phyloP scores from a whole-genome alignment of 2,888 invertebrate species.

The Shargacucullia verbasci region DNA sequence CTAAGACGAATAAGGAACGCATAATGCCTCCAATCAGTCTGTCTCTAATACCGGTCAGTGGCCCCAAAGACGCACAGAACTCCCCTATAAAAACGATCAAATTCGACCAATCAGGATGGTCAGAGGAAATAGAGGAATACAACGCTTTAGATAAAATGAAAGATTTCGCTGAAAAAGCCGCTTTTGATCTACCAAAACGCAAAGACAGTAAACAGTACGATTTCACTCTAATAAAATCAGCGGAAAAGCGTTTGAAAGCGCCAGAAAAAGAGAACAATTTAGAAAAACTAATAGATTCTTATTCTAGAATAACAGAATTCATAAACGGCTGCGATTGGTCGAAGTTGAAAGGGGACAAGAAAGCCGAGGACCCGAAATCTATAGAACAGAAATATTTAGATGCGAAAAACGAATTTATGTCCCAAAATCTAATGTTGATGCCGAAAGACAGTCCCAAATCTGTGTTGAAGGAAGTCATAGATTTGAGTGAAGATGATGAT shows the following conservation, averaged over 20 bases:
- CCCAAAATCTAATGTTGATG: constrained; percentile 81
- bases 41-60: constrained; percentile 82
- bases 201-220: constrained; percentile 65
- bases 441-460: constrained; percentile 78
- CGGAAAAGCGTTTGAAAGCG: constrained; percentile 67
- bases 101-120: constrained; percentile 75
- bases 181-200: constrained; percentile 82
- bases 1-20: constrained; percentile 74
- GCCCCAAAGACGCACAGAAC: constrained; percentile 72
- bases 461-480: constrained; percentile 79
- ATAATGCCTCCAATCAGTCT: constrained; percentile 85
- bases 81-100: constrained; percentile 77
- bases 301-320: constrained; percentile 85
- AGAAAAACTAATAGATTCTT: constrained; percentile 81
- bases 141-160: constrained; percentile 87
- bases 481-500: constrained; percentile 81
- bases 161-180: constrained; percentile 85
- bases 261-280: constrained; percentile 78
- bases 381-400: constrained; percentile 84
- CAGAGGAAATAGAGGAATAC: constrained; percentile 79
- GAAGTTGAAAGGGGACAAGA: constrained; percentile 72
- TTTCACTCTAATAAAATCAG: constrained; percentile 58
- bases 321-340: constrained; percentile 87
- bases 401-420: constrained; percentile 87
- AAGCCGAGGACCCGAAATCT: constrained; percentile 73